Evolutionary conservation across 35 echinoderm and acorn worm species (phyloP), one percentile per base, ranked within the genome.

Genomic region (Hemicentrotus pulcherrimus): DNA sequence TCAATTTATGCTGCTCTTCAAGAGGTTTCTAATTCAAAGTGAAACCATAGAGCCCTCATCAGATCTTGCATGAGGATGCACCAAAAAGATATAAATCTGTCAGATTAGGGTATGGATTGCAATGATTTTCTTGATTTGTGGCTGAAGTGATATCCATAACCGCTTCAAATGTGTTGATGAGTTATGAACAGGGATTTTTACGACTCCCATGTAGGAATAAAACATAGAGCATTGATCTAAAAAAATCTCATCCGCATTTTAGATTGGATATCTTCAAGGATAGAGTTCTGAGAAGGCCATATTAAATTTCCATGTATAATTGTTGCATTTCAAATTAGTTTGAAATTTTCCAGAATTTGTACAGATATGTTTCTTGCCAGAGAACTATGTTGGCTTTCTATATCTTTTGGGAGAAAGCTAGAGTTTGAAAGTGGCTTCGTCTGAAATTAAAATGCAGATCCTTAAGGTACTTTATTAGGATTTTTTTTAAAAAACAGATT

Each of bases 71-170:
- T 18, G 19, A 15, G 19, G 65, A 78, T 78, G 65, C 65, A n/a
- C 22, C n/a, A 5, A 78, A 78, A n/a, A 4, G 65, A 78, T 30
- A 22, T 78, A 78, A 78, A 78, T n/a, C 65, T 78, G 65, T 78
- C 65, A 78, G 65, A 78, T 78, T 78, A 78, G 65, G 19, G 65
- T 78, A 78, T 78, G 65, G 65, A 78, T 78, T 78, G 65, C 65
- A 78, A 78, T 78, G 22, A n/a, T n/a, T n/a, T 78, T 78, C 65
- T 78, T 78, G 65, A 78, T 78, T 78, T 78, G 65, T 78, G 65
- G 65, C 28, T 78, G 65, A 78, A 78, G 65, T 78, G 65, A 78
- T 78, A 78, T 78, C 65, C 65, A 22, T 78, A 28, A 22, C 65
- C 19, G 65, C 65, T 78, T 78, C 65, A 22, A 8, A 78, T 78